Percentiles rank a stretch among this genome's conserved stretches.
Evolutionary conservation across 2,888 invertebrate genomes (phyloP).

Genomic region (Machimus rusticus): DNA sequence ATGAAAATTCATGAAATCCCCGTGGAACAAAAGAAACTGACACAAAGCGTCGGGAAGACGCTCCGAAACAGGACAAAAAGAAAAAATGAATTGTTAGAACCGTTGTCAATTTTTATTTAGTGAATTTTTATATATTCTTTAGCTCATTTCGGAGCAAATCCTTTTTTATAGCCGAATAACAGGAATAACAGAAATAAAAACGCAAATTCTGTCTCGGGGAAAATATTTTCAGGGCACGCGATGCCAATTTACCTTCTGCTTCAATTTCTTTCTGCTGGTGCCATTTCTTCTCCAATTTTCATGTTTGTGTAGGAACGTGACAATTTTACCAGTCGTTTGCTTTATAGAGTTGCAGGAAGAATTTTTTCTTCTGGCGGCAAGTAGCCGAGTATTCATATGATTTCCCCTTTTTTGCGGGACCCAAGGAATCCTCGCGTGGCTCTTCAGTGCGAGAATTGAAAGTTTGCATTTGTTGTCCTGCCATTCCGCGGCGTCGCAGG

Average conservation of each 20-base stretch:
- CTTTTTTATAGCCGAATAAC: slow-evolving; percentile 32
- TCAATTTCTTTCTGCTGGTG: slow-evolving; percentile 28
- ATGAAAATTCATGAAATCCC: slow-evolving; percentile 35
- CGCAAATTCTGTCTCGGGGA: slow-evolving; percentile 10
- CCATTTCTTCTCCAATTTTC: slow-evolving; percentile 32
- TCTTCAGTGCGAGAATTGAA: slow-evolving; percentile 26
- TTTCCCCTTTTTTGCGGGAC: not conserved
- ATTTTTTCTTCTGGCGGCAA: not conserved
- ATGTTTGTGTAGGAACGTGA: slow-evolving; percentile 33
- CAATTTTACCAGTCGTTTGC: slow-evolving; percentile 36
- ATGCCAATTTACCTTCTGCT: slow-evolving; percentile 38
- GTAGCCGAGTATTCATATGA: slow-evolving; percentile 13
- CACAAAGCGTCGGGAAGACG: not conserved
- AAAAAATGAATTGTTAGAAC: slow-evolving; percentile 14
- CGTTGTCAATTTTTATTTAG: slow-evolving; percentile 37
- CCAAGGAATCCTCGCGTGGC: not conserved
- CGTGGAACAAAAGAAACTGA: not conserved
- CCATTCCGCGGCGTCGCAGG: not conserved
- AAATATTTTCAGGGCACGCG: slow-evolving; percentile 35
- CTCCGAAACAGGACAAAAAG: not conserved
- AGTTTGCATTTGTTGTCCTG: slow-evolving; percentile 18
- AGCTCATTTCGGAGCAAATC: slow-evolving; percentile 32
- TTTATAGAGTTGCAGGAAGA: slow-evolving; percentile 30
- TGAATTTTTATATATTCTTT: slow-evolving; percentile 38
- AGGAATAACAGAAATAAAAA: slow-evolving; percentile 35